phyloP scores from a whole-genome alignment of 2,888 invertebrate species.

The Agonum fuliginosum region DNA sequence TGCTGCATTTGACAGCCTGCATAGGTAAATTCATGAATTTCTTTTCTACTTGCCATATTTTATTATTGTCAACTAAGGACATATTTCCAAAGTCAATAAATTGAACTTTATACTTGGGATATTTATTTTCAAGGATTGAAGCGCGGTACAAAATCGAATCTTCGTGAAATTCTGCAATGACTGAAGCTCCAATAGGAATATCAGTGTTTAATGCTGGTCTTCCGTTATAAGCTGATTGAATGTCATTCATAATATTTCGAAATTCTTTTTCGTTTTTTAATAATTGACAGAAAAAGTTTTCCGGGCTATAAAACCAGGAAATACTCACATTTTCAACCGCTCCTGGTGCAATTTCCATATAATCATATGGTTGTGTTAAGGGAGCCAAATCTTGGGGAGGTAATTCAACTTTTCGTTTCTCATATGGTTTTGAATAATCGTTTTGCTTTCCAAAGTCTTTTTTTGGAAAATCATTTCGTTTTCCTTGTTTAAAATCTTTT shows the following conservation, averaged over 20 bases:
- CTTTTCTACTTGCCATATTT: slow-evolving; percentile 82
- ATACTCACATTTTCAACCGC: slow-evolving; percentile 77
- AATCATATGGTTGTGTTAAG: slow-evolving; percentile 18
- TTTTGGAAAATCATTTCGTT: slow-evolving; percentile 34
- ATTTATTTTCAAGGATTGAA: slow-evolving; percentile 76
- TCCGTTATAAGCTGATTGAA: slow-evolving; percentile 80
- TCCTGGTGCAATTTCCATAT: slow-evolving; percentile 72
- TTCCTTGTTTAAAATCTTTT: slow-evolving; percentile 25
- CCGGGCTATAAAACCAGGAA: slow-evolving; percentile 86
- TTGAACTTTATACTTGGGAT: slow-evolving; percentile 79
- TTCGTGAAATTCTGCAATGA: slow-evolving; percentile 82
- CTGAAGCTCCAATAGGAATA: slow-evolving; percentile 77
- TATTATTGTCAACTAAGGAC: slow-evolving; percentile 77
- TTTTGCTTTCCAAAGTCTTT: slow-evolving; percentile 4
- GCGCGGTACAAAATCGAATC: slow-evolving; percentile 85
- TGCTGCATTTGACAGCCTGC: slow-evolving; percentile 82
- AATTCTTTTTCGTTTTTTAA: slow-evolving; percentile 73
- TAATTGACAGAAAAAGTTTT: slow-evolving; percentile 78
- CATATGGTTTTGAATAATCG: neutral
- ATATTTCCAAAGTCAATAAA: slow-evolving; percentile 87
- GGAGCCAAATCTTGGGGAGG: slow-evolving; percentile 49
- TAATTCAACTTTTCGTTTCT: slow-evolving; percentile 31
- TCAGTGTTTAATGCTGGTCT: slow-evolving; percentile 72
- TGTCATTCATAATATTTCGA: slow-evolving; percentile 81
- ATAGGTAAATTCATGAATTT: slow-evolving; percentile 80